Evolutionary conservation across 2,888 invertebrate species (phyloP).

Genomic region (Acanthosepion esculentum): DNA sequence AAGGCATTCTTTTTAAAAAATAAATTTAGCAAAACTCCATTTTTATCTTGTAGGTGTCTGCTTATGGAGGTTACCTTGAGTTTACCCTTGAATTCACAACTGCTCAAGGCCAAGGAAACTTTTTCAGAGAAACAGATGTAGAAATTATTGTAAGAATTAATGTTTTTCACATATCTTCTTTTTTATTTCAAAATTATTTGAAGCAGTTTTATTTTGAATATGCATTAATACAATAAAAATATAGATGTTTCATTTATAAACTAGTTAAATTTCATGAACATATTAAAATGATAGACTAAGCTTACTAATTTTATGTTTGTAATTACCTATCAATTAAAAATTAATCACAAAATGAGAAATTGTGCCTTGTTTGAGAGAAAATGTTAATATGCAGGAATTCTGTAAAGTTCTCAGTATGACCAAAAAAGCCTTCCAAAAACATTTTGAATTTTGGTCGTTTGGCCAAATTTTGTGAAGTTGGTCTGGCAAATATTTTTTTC

Average conservation of each 20-base stretch:
- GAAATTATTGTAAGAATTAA: slow-evolving; percentile 80
- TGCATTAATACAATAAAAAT: background rate
- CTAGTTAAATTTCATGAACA: no score
- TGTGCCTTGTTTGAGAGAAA: no score
- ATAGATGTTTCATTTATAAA: no score
- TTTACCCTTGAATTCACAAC: slow-evolving; percentile 84
- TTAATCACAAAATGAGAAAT: no score
- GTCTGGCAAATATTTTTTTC: no score
- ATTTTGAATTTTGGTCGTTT: no score
- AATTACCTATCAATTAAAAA: no score
- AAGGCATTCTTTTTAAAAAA: background rate
- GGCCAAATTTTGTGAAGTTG: no score
- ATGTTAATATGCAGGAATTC: no score
- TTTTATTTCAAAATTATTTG: background rate
- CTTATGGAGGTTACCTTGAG: slow-evolving; percentile 89
- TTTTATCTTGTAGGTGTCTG: slow-evolving; percentile 80
- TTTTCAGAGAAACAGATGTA: slow-evolving; percentile 85
- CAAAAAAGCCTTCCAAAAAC: no score
- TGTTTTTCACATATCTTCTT: background rate
- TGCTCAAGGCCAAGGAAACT: slow-evolving; percentile 74
- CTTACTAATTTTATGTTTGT: background rate
- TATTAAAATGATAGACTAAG: no score
- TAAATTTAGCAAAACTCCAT: background rate
- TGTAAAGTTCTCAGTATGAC: no score
- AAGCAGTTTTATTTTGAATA: background rate